These are phyloP conservation scores for Petrocephalus sullivani DNA, from an alignment of 2,797 vertebrate species.

Conservation along the genomic window DNA sequence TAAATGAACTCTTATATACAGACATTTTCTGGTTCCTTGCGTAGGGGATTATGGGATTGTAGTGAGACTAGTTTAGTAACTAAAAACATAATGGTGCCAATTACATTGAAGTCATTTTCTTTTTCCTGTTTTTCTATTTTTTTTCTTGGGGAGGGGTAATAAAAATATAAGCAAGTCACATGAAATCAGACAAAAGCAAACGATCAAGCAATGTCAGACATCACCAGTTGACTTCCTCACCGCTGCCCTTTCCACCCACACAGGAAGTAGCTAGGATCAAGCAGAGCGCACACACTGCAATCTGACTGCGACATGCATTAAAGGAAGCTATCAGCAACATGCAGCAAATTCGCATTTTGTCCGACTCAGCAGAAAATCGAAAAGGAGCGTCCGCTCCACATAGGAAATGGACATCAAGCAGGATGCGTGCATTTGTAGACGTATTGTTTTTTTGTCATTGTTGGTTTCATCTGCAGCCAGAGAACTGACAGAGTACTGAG, in stretches of 20 bases:
- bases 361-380: background rate
- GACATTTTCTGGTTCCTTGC: conserved; percentile 21
- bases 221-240: background rate
- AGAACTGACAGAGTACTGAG: background rate
- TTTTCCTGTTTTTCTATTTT: background rate
- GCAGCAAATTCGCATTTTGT: background rate
- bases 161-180: background rate
- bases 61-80: background rate
- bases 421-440: background rate
- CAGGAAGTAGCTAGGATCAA: background rate
- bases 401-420: background rate
- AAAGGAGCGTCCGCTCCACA: background rate
- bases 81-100: background rate
- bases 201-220: background rate
- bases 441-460: background rate
- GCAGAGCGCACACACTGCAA: background rate
- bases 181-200: background rate
- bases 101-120: background rate
- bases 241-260: background rate
- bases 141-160: background rate
- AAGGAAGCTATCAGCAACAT: background rate
- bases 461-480: background rate
- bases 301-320: background rate
- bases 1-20: conserved; percentile 41
- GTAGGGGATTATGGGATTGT: background rate